Conservation (phyloP, 1,140 invertebrate species). For the Latrodectus geometricus region DNA sequence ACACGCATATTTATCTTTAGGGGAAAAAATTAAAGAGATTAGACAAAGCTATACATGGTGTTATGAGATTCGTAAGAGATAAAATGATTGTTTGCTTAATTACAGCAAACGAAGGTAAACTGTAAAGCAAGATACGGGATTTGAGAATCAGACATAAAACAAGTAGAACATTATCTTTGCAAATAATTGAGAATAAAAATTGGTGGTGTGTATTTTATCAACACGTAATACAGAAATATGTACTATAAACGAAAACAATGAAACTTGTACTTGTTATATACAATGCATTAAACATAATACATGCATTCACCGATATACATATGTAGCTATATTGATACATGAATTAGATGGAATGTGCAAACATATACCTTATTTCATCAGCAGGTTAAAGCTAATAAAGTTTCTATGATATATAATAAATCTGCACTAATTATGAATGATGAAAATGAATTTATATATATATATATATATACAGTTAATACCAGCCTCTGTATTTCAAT, state of each 20-base stretch:
- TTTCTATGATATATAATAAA: too few relatives aligned
- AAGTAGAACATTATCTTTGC: background rate
- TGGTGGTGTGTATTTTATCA: background rate
- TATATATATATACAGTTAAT: too few relatives aligned
- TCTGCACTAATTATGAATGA: too few relatives aligned
- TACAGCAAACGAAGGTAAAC: background rate
- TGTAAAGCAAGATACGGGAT: background rate
- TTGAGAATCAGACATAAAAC: background rate
- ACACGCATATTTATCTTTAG: conserved; percentile 1
- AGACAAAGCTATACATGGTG: background rate
- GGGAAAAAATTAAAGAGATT: conserved; percentile 12
- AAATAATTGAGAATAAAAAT: background rate
- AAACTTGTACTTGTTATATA: background rate
- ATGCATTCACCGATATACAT: background rate
- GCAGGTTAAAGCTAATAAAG: too few relatives aligned
- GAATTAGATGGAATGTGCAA: background rate
- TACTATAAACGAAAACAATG: background rate
- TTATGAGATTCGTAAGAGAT: background rate
- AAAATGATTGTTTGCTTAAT: background rate
- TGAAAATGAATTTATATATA: too few relatives aligned
- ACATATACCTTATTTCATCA: background rate
- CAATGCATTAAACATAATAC: background rate
- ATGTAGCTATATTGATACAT: background rate
- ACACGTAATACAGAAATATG: background rate
- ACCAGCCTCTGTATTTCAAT: too few relatives aligned